Percentiles rank a stretch among this genome's conserved stretches.
These are phyloP conservation scores for Mus pahari DNA, from an alignment of 2,113 vertebrate species.

Conservation along the genomic window DNA sequence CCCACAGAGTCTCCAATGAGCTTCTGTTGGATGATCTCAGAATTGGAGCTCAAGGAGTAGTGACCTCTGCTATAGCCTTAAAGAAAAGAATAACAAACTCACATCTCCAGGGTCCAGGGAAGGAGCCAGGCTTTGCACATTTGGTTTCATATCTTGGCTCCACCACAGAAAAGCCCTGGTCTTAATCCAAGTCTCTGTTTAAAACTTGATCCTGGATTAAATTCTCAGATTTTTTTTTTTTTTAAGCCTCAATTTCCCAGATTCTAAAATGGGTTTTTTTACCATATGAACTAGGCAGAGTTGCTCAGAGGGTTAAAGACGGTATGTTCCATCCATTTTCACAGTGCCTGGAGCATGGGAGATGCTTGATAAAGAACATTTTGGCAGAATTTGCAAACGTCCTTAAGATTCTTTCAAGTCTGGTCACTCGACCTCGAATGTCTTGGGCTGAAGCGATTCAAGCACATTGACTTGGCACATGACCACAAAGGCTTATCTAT, in stretches of 20 bases:
- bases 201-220: slow-evolving; percentile 16
- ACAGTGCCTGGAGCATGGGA: not conserved
- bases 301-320: slow-evolving; percentile 3
- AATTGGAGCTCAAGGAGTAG: not conserved
- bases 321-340: not conserved
- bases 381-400: not conserved
- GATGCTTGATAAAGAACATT: not conserved
- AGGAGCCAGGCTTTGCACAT: not conserved
- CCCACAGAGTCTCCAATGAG: not conserved
- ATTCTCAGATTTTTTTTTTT: slow-evolving; percentile 19
- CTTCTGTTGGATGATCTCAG: not conserved
- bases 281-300: not conserved
- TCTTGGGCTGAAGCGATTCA: not conserved
- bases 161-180: not conserved
- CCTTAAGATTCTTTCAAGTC: slow-evolving; percentile 29
- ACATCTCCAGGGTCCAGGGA: not conserved
- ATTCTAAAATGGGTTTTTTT: slow-evolving; percentile 48
- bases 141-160: slow-evolving; percentile 11
- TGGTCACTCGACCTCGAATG: not conserved
- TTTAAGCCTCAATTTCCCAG: slow-evolving; percentile 27
- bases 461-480: not conserved
- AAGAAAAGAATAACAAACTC: not conserved
- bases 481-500: slow-evolving; percentile 23
- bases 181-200: slow-evolving; percentile 9
- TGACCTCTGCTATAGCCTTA: not conserved